A percentile compares a stretch with the other conserved stretches of the same genome.
These are phyloP conservation scores for Neotoma lepida DNA, from an alignment of 2,113 vertebrate species.

Conservation along the genomic window DNA sequence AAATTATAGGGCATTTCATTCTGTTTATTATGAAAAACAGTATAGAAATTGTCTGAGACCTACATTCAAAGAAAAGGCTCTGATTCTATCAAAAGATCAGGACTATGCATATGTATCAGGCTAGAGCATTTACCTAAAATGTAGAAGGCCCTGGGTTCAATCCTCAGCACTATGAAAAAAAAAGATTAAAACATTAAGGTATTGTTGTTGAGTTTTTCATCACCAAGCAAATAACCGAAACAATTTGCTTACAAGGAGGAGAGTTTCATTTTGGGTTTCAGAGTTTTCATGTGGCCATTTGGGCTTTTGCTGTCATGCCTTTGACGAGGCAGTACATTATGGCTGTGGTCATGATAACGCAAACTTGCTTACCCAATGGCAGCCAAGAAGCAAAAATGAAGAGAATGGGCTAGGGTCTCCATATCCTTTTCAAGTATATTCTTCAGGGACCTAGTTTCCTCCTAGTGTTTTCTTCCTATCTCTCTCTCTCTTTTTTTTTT, in stretches of 20 bases:
- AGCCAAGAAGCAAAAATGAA: background rate
- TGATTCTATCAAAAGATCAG: conserved; percentile 28
- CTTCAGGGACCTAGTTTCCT: background rate
- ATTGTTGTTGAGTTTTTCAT: background rate
- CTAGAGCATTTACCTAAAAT: background rate
- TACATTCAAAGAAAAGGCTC: conserved; percentile 32
- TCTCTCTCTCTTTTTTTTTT: too few species aligned
- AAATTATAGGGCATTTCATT: conserved; percentile 41
- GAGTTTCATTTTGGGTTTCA: background rate
- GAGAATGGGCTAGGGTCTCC: background rate
- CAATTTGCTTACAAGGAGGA: background rate
- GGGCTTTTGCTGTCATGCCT: background rate
- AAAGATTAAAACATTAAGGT: background rate
- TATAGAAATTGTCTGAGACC: background rate
- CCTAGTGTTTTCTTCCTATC: background rate
- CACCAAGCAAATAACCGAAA: background rate
- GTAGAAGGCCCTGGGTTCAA: background rate
- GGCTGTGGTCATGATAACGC: background rate
- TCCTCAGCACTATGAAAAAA: too few species aligned
- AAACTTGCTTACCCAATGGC: background rate
- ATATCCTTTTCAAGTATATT: background rate
- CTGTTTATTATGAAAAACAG: background rate
- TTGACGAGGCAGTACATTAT: background rate
- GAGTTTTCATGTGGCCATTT: background rate
- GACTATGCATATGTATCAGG: background rate